A percentile compares a stretch with the other conserved stretches of the same genome.
Evolutionary conservation across 2,888 invertebrate genomes (phyloP).

Genomic region (Pandemis cinnamomeana): DNA sequence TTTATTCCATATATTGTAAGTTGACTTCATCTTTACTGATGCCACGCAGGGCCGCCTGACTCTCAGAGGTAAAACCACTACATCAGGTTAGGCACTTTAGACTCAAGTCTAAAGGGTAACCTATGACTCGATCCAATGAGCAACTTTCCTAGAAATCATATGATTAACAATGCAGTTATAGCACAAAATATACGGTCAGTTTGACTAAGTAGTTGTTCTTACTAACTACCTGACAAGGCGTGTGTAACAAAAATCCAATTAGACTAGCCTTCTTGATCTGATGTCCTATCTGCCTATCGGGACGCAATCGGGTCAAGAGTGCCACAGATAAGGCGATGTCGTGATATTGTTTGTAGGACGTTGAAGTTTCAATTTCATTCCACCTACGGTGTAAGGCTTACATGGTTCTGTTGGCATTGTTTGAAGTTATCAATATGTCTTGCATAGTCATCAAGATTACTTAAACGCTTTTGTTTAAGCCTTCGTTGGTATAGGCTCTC

Average conservation of each 20-base stretch:
- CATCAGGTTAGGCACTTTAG: too few relatives aligned
- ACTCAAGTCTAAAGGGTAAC: too few relatives aligned
- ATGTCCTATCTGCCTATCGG: conserved; percentile 42
- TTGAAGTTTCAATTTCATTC: conserved; percentile 57
- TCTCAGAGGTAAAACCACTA: too few relatives aligned
- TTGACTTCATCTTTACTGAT: too few relatives aligned
- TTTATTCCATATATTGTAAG: too few relatives aligned
- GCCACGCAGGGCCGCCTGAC: too few relatives aligned
- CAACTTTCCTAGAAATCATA: too few relatives aligned
- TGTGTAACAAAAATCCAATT: not conserved
- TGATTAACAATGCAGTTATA: too few relatives aligned
- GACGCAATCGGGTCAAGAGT: conserved; percentile 66
- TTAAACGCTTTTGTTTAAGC: not conserved
- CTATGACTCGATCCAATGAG: too few relatives aligned
- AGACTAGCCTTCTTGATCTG: conserved; percentile 24
- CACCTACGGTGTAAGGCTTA: conserved; percentile 52
- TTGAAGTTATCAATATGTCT: conserved; percentile 19
- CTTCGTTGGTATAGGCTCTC: not conserved
- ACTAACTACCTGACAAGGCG: too few relatives aligned
- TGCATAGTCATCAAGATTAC: not conserved
- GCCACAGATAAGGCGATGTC: conserved; percentile 59
- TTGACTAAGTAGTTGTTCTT: too few relatives aligned
- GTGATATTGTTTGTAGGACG: conserved; percentile 71
- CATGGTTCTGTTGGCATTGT: conserved; percentile 27
- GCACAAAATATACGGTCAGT: too few relatives aligned